phyloP scores from a whole-genome alignment of 2,797 vertebrate species.

The Melanotaenia nigrans region DNA sequence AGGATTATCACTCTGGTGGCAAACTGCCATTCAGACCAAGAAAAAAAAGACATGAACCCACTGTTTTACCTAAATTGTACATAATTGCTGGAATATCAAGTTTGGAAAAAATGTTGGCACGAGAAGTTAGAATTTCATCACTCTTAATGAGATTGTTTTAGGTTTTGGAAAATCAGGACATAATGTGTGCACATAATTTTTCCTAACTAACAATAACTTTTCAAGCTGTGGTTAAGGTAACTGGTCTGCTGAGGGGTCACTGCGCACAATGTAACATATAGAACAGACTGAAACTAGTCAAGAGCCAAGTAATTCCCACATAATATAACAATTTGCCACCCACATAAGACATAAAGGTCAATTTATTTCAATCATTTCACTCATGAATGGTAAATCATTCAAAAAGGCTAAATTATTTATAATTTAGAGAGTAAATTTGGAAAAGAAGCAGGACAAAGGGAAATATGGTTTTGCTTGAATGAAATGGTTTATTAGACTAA shows the following conservation, averaged over 20 bases:
- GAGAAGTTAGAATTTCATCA: background rate
- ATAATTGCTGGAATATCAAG: slow-evolving; percentile 13
- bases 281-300: background rate
- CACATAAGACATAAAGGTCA: background rate
- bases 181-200: background rate
- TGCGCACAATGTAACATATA: background rate
- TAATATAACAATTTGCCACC: background rate
- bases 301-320: background rate
- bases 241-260: background rate
- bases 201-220: background rate
- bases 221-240: background rate
- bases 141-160: no score
- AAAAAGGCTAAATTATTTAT: background rate
- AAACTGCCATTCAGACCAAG: slow-evolving; percentile 50
- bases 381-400: background rate
- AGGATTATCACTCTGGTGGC: slow-evolving; percentile 69
- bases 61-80: slow-evolving; percentile 21
- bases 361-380: background rate
- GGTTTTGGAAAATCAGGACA: background rate
- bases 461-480: no score
- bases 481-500: no score
- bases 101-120: slow-evolving; percentile 5
- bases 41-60: slow-evolving; percentile 40
- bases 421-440: no score
- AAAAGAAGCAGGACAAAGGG: no score